phyloP scores from a whole-genome alignment of 35 echinoderm and acorn worm species.

The Acanthaster planci region DNA sequence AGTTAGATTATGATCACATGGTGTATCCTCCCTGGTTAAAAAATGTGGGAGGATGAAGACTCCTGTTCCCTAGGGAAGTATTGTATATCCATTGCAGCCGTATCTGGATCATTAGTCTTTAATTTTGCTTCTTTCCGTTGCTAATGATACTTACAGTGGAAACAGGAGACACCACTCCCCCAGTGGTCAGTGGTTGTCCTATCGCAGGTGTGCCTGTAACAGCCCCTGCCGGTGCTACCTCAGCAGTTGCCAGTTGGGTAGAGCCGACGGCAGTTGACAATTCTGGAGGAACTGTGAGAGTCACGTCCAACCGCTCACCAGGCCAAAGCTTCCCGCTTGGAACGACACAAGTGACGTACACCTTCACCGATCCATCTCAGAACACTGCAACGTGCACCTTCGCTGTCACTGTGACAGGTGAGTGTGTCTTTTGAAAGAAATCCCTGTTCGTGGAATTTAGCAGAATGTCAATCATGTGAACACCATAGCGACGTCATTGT shows the following conservation, averaged over 20 bases:
- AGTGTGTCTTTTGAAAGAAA: not conserved
- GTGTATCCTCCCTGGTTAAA: too few relatives aligned
- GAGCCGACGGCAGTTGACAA: slow-evolving; percentile 53
- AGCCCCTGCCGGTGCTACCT: slow-evolving; percentile 27
- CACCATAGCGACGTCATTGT: too few relatives aligned
- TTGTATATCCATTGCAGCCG: too few relatives aligned
- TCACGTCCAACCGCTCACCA: not conserved
- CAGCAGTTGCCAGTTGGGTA: slow-evolving; percentile 23
- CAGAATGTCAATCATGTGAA: too few relatives aligned
- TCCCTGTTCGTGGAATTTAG: too few relatives aligned
- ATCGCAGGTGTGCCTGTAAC: not conserved
- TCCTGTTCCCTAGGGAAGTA: too few relatives aligned
- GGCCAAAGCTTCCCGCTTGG: slow-evolving; percentile 47
- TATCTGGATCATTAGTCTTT: too few relatives aligned
- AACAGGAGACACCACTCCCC: slow-evolving; percentile 31
- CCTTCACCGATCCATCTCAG: slow-evolving; percentile 47
- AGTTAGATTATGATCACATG: too few relatives aligned
- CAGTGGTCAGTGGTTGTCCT: slow-evolving; percentile 47
- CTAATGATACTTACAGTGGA: not conserved
- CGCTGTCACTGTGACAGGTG: slow-evolving; percentile 35
- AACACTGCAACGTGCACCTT: slow-evolving; percentile 47
- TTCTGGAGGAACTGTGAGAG: slow-evolving; percentile 25
- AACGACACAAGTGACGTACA: slow-evolving; percentile 56
- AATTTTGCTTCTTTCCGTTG: too few relatives aligned
- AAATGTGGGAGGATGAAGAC: too few relatives aligned